Evolutionary conservation across 2,888 invertebrate genomes (phyloP), one percentile per base, ranked within the genome.

Genomic region (Agapetus fuscipes): DNA sequence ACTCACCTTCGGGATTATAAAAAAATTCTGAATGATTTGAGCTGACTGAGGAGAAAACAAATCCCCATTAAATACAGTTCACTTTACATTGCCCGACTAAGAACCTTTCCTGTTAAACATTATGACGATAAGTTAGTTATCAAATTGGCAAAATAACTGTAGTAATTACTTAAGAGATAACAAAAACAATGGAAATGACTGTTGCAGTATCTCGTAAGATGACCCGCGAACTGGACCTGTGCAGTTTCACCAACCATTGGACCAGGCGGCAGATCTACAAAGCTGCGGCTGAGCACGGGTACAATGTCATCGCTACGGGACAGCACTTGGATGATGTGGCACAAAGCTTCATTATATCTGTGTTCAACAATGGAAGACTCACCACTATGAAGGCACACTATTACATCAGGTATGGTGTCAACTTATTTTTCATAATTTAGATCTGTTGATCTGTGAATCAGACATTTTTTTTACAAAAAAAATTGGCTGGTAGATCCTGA

Each of bases 291-390:
- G 71, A 77, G 38, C 79, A 84, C 51, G 80, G 80, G 1, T 93
- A 86, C 65, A 85, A 88, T 56, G 90, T 90, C 2, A 68, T 89
- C n/a, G 90, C 89, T 1, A 66, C 91, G 20, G 90, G 87, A 2
- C 90, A 91, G 57, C 83, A 84, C 57, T 63, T 91, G 35, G 90
- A 91, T 61, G 86, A 87, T 59, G 70, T 90, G 3, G 81, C 86
- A 15, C 80, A 85, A 54, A 82, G 81, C 45, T 89, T 93, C 61
- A 61, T 91, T 43, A 78, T 86, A 54, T 82, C 85, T 1, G 75
- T 83, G 9, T 81, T 91, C 56, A 83, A 87, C 55, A 83, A 79
- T 51, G 89, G 88, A n/a, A 70, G 76, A 41, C 60, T 91, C 39
- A 66, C 76, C 49, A 81, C 86, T 1, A 76, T 89, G 72, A 85